phyloP scores from a whole-genome alignment of 2,797 vertebrate species.

The Oreochromis mossambicus region DNA sequence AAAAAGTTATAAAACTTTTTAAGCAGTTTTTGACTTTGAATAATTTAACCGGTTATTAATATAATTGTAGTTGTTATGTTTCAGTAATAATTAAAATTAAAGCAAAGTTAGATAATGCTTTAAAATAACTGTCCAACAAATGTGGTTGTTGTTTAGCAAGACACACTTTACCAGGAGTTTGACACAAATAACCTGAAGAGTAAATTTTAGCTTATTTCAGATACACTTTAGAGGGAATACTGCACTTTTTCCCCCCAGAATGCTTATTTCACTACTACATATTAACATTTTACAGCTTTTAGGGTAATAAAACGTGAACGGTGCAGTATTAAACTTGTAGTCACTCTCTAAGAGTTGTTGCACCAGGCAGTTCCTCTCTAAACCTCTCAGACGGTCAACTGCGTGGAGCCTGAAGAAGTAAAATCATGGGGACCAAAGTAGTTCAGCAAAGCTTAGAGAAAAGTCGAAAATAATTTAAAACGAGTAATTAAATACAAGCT shows the following conservation, averaged over 20 bases:
- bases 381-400: not conserved
- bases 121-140: not conserved
- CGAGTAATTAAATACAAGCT: not conserved
- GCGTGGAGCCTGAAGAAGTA: not conserved
- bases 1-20: not conserved
- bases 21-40: not conserved
- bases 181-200: not conserved
- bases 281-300: not conserved
- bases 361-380: not conserved
- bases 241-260: not conserved
- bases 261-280: not conserved
- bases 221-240: not conserved
- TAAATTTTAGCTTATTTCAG: not conserved
- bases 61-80: not conserved
- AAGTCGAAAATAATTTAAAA: not conserved
- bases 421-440: not conserved
- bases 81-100: not conserved
- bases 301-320: not conserved
- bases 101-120: not conserved
- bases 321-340: not conserved
- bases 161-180: not conserved
- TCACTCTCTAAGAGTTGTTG: not conserved
- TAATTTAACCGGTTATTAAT: not conserved
- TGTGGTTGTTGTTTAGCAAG: not conserved
- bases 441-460: not conserved